These are phyloP conservation scores for Drosophila kurseongensis DNA, from an alignment of 1,140 invertebrate genomes.

Conservation along the genomic window DNA sequence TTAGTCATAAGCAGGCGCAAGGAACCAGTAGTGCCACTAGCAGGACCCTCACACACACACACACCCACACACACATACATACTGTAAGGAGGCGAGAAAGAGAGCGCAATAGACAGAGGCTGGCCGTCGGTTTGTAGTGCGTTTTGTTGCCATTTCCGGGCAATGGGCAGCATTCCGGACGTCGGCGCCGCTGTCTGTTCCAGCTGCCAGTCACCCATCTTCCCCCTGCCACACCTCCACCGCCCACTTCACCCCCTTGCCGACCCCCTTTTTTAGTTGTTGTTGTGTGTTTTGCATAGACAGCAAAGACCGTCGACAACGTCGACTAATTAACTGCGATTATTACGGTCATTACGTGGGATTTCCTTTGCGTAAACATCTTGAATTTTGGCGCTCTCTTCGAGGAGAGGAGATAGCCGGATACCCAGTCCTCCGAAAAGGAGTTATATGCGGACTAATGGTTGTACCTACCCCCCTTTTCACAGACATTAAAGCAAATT, in stretches of 20 bases:
- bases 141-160: slow-evolving; percentile 79
- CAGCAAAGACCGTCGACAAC: slow-evolving; percentile 75
- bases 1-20: slow-evolving; percentile 65
- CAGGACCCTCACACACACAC: slow-evolving; percentile 42
- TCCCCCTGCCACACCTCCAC: not conserved
- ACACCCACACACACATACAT: not conserved
- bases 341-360: slow-evolving; percentile 85
- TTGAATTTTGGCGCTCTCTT: slow-evolving; percentile 80
- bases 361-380: slow-evolving; percentile 84
- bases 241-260: slow-evolving; percentile 3
- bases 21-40: slow-evolving; percentile 37
- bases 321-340: slow-evolving; percentile 85
- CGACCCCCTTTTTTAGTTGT: slow-evolving; percentile 32
- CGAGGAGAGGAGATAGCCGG: not conserved
- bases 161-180: slow-evolving; percentile 61
- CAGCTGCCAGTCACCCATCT: slow-evolving; percentile 46
- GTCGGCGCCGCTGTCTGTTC: slow-evolving; percentile 56
- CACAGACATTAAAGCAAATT: slow-evolving; percentile 82
- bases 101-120: slow-evolving; percentile 15
- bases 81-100: slow-evolving; percentile 5
- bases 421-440: not conserved
- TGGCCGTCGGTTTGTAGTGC: slow-evolving; percentile 60
- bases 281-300: slow-evolving; percentile 77
- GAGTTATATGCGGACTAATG: slow-evolving; percentile 78
- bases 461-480: slow-evolving; percentile 27